Conservation (phyloP, 2,113 vertebrate species). For the Pantherophis guttatus region DNA sequence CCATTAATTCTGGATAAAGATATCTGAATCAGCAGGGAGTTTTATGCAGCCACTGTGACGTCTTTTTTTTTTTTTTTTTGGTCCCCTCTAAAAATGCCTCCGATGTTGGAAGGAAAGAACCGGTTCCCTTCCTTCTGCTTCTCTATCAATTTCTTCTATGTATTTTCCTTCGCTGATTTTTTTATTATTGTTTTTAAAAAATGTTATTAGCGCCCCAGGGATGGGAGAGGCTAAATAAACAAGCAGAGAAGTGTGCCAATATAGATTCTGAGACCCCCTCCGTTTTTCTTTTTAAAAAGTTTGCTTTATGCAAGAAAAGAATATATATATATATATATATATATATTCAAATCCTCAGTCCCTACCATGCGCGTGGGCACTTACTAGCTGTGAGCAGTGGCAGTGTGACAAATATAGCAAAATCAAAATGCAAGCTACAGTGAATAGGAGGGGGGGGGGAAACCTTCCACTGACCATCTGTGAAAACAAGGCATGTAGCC, state of each 20-base stretch:
- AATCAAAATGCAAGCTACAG: slow-evolving; percentile 69
- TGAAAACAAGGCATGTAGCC: slow-evolving; percentile 79
- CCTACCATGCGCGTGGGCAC: slow-evolving; percentile 70
- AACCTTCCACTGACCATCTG: slow-evolving; percentile 80
- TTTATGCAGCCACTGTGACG: background rate
- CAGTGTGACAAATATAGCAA: slow-evolving; percentile 75
- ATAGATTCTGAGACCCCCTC: slow-evolving; percentile 51
- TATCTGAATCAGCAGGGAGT: background rate
- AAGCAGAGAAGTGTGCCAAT: background rate
- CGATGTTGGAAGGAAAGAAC: background rate
- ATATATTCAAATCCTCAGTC: slow-evolving; percentile 62
- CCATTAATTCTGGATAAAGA: background rate
- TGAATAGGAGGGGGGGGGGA: slow-evolving; percentile 61
- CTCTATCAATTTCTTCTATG: background rate
- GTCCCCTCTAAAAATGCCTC: background rate
- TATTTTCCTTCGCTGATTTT: background rate
- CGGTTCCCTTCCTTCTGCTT: background rate
- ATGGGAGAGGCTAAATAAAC: background rate
- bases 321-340: background rate
- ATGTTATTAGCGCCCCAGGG: background rate
- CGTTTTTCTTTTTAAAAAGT: slow-evolving; percentile 30
- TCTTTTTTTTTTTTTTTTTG: too few relatives aligned
- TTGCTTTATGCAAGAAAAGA: slow-evolving; percentile 44
- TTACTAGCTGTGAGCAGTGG: slow-evolving; percentile 73
- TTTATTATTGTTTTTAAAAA: background rate